A percentile compares a stretch with the other conserved stretches of the same genome.
Evolutionary conservation across 1,140 invertebrate species (phyloP).

Genomic region (Eumeta japonica): DNA sequence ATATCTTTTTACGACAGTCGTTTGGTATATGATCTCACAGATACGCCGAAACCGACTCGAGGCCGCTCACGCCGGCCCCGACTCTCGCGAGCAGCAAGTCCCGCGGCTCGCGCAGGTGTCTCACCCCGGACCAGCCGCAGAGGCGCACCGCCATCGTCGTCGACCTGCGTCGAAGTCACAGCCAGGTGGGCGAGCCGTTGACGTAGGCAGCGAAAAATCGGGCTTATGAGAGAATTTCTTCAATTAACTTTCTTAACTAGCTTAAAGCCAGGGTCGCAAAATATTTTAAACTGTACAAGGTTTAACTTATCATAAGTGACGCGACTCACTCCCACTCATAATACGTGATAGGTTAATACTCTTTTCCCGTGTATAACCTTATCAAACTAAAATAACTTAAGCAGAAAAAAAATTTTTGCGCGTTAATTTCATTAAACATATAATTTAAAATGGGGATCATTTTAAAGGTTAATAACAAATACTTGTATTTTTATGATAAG

Average conservation of each 20-base stretch:
- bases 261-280: neutral
- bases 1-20: no score
- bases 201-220: neutral
- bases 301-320: no score
- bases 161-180: slow-evolving; percentile 60
- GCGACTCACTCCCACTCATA: neutral
- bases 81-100: slow-evolving; percentile 66
- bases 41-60: slow-evolving; percentile 78
- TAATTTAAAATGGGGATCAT: no score
- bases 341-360: neutral
- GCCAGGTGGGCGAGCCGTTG: slow-evolving; percentile 47
- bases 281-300: no score
- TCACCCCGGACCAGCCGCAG: slow-evolving; percentile 50
- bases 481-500: no score
- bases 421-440: no score
- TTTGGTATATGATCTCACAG: slow-evolving; percentile 48
- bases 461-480: no score
- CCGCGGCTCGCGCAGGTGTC: slow-evolving; percentile 42
- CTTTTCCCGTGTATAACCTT: no score
- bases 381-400: no score
- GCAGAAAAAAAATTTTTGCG: no score
- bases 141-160: slow-evolving; percentile 51
- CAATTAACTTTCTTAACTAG: neutral
- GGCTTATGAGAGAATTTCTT: neutral
- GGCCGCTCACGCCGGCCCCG: slow-evolving; percentile 71